These are phyloP conservation scores for Drosophila mettleri DNA, from an alignment of 2,888 invertebrate genomes.

Conservation along the genomic window DNA sequence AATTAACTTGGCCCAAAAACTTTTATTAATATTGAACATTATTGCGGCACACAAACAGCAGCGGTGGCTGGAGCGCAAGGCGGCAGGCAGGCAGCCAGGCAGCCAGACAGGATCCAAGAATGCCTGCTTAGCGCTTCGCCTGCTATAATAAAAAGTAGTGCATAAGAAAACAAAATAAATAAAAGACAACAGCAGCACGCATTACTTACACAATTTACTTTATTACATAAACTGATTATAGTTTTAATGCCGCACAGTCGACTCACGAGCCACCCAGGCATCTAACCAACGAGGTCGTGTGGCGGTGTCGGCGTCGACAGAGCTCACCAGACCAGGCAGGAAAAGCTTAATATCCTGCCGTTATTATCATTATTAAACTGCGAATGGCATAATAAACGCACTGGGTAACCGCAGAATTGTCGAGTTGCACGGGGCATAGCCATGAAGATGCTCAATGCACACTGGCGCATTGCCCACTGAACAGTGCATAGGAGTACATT, in stretches of 20 bases:
- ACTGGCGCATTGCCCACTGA: conserved; percentile 15
- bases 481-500: conserved; percentile 9
- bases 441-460: conserved; percentile 43
- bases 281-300: conserved; percentile 18
- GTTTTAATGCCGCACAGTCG: conserved; percentile 70
- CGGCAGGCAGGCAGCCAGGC: not conserved
- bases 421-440: conserved; percentile 35
- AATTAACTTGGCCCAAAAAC: conserved; percentile 78
- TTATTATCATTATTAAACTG: conserved; percentile 82
- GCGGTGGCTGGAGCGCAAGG: conserved; percentile 13
- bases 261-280: conserved; percentile 1
- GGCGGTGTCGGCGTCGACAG: conserved; percentile 21
- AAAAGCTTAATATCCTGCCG: conserved; percentile 80
- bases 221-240: conserved; percentile 80
- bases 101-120: conserved; percentile 12
- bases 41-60: conserved; percentile 46
- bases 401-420: conserved; percentile 69
- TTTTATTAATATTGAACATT: conserved; percentile 79
- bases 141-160: conserved; percentile 74
- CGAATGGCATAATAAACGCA: conserved; percentile 78
- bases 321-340: conserved; percentile 56
- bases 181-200: conserved; percentile 76
- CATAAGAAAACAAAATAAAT: conserved; percentile 76
- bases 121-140: conserved; percentile 64
- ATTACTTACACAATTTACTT: conserved; percentile 80